phyloP scores from a whole-genome alignment of 2,797 vertebrate genomes.

The Luscinia luscinia region DNA sequence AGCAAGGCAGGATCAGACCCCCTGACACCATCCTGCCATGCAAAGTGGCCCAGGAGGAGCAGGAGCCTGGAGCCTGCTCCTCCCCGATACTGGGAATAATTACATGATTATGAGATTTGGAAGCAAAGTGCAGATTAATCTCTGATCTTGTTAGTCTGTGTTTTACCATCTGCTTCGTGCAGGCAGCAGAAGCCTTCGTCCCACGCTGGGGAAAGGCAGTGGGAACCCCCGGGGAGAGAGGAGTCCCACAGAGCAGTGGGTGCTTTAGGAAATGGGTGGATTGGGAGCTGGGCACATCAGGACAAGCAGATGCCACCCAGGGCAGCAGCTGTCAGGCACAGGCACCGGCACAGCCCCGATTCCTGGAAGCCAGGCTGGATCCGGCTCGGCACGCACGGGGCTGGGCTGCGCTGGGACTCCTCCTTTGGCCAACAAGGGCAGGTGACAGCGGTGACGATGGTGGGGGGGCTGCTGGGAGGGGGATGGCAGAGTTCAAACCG shows the following conservation, averaged over 20 bases:
- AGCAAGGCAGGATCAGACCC: accelerated
- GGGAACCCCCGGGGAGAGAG: background rate
- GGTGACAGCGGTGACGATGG: accelerated
- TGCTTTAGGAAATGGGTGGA: background rate
- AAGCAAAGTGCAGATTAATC: constrained; percentile 55
- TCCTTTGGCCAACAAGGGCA: constrained; percentile 58
- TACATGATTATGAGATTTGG: constrained; percentile 40
- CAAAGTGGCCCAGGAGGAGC: background rate
- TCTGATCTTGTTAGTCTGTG: constrained; percentile 48
- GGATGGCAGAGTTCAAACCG: background rate
- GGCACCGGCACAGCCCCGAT: background rate
- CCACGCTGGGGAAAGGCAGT: background rate
- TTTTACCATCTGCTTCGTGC: constrained; percentile 54
- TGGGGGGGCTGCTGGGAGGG: background rate
- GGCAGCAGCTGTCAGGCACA: constrained; percentile 11
- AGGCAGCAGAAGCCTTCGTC: background rate
- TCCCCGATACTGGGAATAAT: constrained; percentile 33
- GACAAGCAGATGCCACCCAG: background rate
- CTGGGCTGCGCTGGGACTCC: background rate
- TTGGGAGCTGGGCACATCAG: accelerated
- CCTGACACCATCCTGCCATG: background rate
- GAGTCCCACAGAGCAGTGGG: background rate
- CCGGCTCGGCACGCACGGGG: background rate
- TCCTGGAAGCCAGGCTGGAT: constrained; percentile 56
- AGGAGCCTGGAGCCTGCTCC: background rate